phyloP scores from a whole-genome alignment of 2,797 vertebrate genomes.

The Anguilla obscura region DNA sequence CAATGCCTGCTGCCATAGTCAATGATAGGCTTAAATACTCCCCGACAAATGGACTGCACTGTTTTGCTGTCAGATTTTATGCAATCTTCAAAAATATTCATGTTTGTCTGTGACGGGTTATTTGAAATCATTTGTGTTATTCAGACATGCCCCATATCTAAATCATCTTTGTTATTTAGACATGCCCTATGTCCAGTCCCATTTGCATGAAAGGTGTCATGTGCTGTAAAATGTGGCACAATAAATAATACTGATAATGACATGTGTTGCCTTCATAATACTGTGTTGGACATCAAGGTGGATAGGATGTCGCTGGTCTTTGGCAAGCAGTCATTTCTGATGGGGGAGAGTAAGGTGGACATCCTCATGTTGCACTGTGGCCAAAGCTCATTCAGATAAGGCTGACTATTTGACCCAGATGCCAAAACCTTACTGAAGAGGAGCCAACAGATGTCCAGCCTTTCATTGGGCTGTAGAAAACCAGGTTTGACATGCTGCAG shows the following conservation, averaged over 20 bases:
- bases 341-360: background rate
- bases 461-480: background rate
- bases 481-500: background rate
- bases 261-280: background rate
- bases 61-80: too few species aligned
- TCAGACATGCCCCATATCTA: background rate
- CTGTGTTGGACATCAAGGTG: background rate
- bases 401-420: background rate
- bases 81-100: too few species aligned
- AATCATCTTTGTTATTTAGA: too few species aligned
- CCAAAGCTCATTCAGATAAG: background rate
- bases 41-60: too few species aligned
- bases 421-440: slow-evolving; percentile 8
- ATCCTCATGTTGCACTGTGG: background rate
- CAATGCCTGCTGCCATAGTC: too few species aligned
- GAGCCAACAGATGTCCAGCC: slow-evolving; percentile 8
- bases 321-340: background rate
- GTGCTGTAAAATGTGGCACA: background rate
- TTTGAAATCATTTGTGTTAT: too few species aligned
- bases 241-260: background rate
- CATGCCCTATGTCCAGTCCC: background rate
- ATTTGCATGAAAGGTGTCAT: background rate
- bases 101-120: too few species aligned
- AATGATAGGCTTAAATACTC: too few species aligned
- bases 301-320: background rate